A percentile compares a stretch with the other conserved stretches of the same genome.
phyloP scores from a whole-genome alignment of 1,140 invertebrate genomes.

The Drosophila biarmipes region DNA sequence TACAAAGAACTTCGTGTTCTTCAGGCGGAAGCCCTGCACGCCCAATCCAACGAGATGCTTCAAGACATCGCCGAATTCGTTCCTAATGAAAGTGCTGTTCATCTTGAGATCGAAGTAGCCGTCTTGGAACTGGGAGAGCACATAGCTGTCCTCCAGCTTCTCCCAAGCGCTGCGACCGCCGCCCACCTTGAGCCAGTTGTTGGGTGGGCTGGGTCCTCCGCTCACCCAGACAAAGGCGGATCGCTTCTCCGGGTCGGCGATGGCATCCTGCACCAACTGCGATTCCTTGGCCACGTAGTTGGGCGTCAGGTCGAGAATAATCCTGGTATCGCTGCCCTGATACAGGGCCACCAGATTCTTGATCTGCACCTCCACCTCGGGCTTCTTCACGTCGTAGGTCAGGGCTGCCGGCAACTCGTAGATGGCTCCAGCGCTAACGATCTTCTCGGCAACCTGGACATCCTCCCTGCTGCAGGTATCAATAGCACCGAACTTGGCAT shows the following conservation, averaged over 20 bases:
- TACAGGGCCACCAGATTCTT: constrained; percentile 64
- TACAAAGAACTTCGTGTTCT: constrained; percentile 87
- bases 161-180: constrained; percentile 87
- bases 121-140: constrained; percentile 86
- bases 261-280: constrained; percentile 71
- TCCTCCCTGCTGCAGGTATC: constrained; percentile 36
- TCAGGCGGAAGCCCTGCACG: constrained; percentile 90
- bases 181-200: constrained; percentile 89
- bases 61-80: constrained; percentile 88
- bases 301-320: constrained; percentile 85
- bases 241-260: constrained; percentile 72
- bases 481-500: constrained; percentile 64
- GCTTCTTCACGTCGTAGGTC: constrained; percentile 68
- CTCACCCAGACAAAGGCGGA: constrained; percentile 69
- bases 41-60: constrained; percentile 89
- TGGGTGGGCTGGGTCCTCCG: constrained; percentile 85
- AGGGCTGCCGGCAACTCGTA: constrained; percentile 70
- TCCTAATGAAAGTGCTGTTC: constrained; percentile 86
- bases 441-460: constrained; percentile 44
- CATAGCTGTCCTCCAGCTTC: constrained; percentile 86
- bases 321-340: constrained; percentile 50
- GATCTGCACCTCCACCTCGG: constrained; percentile 66
- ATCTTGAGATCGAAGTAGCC: constrained; percentile 89
- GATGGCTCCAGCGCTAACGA: constrained; percentile 71
- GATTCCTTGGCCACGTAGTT: constrained; percentile 85